Conservation (phyloP, 1,140 invertebrate genomes). For the Heliconius nattereri region DNA sequence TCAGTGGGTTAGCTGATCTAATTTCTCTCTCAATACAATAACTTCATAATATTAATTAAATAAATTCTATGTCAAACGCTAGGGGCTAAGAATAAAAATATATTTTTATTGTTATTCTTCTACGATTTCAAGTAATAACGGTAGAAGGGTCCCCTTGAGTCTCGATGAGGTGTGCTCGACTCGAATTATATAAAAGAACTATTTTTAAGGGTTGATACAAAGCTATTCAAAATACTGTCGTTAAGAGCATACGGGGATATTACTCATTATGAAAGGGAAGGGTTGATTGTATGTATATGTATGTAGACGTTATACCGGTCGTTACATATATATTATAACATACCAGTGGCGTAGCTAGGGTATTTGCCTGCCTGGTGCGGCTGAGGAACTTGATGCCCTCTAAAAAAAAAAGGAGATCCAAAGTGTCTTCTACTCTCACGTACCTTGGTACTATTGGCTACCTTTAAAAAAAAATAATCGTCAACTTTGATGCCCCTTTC, state of each 20-base stretch:
- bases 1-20: neutral
- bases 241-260: neutral
- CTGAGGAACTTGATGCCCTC: too few relatives aligned
- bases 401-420: too few relatives aligned
- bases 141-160: neutral
- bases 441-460: too few relatives aligned
- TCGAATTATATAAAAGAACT: conserved; percentile 13
- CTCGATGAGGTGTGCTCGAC: conserved; percentile 13
- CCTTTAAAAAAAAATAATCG: too few relatives aligned
- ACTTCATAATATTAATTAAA: neutral
- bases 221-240: conserved; percentile 10
- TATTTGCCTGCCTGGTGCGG: too few relatives aligned
- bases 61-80: neutral
- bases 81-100: neutral
- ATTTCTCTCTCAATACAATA: neutral
- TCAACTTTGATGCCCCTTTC: too few relatives aligned
- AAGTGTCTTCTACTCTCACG: too few relatives aligned
- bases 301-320: neutral
- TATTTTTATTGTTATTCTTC: neutral
- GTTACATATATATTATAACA: neutral
- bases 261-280: neutral
- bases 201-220: conserved; percentile 11
- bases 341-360: too few relatives aligned
- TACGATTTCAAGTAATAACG: neutral
- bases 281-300: neutral